These are phyloP conservation scores for Atherix ibis DNA, from an alignment of 2,888 invertebrate species.

Conservation along the genomic window DNA sequence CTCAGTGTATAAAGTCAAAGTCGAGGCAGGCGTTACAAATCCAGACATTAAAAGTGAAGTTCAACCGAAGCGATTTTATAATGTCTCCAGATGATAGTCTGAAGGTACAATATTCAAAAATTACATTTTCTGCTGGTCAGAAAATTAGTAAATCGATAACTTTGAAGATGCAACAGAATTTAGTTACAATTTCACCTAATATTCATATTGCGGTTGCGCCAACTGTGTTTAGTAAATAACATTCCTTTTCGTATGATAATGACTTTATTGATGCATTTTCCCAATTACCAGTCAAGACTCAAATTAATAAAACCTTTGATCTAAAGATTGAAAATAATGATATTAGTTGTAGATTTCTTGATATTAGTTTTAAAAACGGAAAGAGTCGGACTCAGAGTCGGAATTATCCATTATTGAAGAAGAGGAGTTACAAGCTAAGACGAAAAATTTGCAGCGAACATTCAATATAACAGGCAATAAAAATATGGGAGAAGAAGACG, in stretches of 20 bases:
- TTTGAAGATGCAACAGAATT: not conserved
- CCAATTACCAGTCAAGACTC: too few species aligned
- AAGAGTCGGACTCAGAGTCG: not conserved
- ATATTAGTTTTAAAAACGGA: too few species aligned
- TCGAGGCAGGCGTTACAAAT: not conserved
- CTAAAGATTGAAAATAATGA: too few species aligned
- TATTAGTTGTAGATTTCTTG: too few species aligned
- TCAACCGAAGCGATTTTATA: not conserved
- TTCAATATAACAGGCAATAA: constrained; percentile 6
- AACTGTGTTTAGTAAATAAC: too few species aligned
- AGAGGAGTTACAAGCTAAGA: constrained; percentile 16
- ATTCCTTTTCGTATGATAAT: too few species aligned
- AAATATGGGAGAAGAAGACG: constrained; percentile 13
- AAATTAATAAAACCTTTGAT: constrained; percentile 5
- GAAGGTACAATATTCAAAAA: too few species aligned
- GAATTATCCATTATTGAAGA: constrained; percentile 23
- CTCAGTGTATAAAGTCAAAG: constrained; percentile 12
- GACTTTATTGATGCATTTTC: too few species aligned
- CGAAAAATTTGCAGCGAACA: constrained; percentile 6
- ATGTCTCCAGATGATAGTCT: constrained; percentile 3
- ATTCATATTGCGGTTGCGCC: constrained; percentile 3
- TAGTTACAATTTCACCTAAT: not conserved
- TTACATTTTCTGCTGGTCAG: too few species aligned
- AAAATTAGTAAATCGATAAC: not conserved
- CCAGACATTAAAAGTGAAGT: not conserved